Evolutionary conservation across 2,797 vertebrate species (phyloP), one percentile per base, ranked within the genome.

Genomic region (Neosilurus mollespiculum): DNA sequence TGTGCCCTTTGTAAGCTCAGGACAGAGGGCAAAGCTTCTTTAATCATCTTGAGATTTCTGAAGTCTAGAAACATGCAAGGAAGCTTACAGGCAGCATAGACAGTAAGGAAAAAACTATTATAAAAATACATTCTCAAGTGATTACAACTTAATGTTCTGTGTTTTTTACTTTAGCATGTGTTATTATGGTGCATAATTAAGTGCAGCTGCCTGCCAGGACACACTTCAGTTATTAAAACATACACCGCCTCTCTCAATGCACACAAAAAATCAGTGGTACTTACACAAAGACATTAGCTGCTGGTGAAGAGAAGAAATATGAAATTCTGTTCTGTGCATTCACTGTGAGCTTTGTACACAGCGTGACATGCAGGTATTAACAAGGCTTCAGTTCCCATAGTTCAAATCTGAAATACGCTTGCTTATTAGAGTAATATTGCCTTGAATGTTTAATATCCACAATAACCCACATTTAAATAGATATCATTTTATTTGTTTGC

Each of bases 21-120:
- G 91, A 93, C 93, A 93, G 93, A 91, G 90, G 86, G 83, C 88
- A 93, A 94, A 94, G 91, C 93, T 90, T 70, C 90, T 87, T 87
- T 94, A 94, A 93, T 92, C 91, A 89, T 87, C 89, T 90, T 87
- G 30, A 59, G 26, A 20, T 88, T 85, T 90, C 87, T 90, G 85
- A 92, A 91, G 90, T 91, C 91, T 90, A 90, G 72, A 49, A 54
- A 77, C 64, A 86, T 18, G 24, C 81, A 86, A 79, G 30, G 0
- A 26, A 87, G 58, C 71, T 76, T 58, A 78, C 26, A 65, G 2
- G 62, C 11, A 67, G 30, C 69, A 54, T 49, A 59, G 4, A 49
- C 26, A 49, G 16, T 22, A 10, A 34, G 71, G 11, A n/a, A 59
- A 56, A 79, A 59, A 37, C 10, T 9, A 20, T 56, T 8, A 20